Base-by-base conservation (phyloP, 35 echinoderm and acorn worm genomes). In the Amphiura filiformis region DNA sequence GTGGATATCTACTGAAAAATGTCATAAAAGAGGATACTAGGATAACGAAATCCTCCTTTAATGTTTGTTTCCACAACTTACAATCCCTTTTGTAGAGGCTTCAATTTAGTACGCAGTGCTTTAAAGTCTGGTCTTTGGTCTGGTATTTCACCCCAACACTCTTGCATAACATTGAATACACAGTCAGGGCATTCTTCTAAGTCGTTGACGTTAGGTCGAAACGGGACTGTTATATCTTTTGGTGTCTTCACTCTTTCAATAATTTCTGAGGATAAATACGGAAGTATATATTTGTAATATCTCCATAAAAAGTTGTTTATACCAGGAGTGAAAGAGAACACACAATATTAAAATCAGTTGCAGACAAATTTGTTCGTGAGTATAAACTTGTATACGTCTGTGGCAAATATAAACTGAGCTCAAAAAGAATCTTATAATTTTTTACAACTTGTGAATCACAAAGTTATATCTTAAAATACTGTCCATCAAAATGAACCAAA, bases 71-170 rank as follows among this genome's bases (percentile, higher is more conserved):
- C n/a, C n/a, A n/a, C n/a, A n/a, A n/a, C 93, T 94, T 82, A 99
- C 96, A 99, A 92, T 76, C 96, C 96, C 57, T 94, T 94, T 64
- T 93, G 77, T 34, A 99, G 84, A 31, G 96, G 87, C 76, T 94
- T 92, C 32, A 99, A 65, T 77, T 87, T 85, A 56, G 79, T 87
- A 11, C 89, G 87, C 33, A 94, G 47, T 47, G 87, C 17, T 76
- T 99, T 99, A 76, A 93, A 89, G 17, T 99, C 96, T 31, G 96
- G 96, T 87, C 96, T 87, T 3, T 84, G 38, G 7, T 99, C 96
- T 11, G 96, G 93, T 23, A 76, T 57, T 61, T 99, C 96, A 0
- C 65, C 47, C 96, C 96, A 99, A 42, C 96, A 94, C 40, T 87
- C 93, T 57, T 92, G 87, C 96, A 94, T 94, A 56, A 83, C 88